These are phyloP conservation scores for Zaprionus ghesquierei DNA, from an alignment of 1,140 invertebrate genomes.

Conservation along the genomic window DNA sequence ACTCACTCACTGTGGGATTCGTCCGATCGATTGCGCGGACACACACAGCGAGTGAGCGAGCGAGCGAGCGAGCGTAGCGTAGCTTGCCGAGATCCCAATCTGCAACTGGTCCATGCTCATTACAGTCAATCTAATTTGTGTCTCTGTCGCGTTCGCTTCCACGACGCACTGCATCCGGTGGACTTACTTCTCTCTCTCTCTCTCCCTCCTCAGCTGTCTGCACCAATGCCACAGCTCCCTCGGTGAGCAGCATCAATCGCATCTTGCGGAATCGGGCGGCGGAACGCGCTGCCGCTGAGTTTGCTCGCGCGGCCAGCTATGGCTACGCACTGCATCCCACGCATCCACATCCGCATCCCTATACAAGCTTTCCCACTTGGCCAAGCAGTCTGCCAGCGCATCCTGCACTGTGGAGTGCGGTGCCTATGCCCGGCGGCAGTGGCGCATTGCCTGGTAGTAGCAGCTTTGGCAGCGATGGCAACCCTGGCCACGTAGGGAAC, in stretches of 20 bases:
- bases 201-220: constrained; percentile 86
- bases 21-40: constrained; percentile 70
- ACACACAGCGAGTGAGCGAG: constrained; percentile 46
- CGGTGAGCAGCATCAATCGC: constrained; percentile 96
- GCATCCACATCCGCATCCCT: constrained; percentile 88
- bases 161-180: constrained; percentile 63
- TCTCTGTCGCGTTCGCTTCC: constrained; percentile 9
- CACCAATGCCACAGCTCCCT: constrained; percentile 94
- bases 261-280: constrained; percentile 95
- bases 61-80: constrained; percentile 9
- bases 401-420: constrained; percentile 71
- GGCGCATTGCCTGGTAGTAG: constrained; percentile 21
- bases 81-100: constrained; percentile 68
- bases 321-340: constrained; percentile 89
- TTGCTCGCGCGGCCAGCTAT: constrained; percentile 94
- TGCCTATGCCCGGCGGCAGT: constrained; percentile 39
- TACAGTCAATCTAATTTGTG: constrained; percentile 79
- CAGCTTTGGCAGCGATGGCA: constrained; percentile 42
- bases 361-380: constrained; percentile 85
- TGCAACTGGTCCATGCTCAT: constrained; percentile 53
- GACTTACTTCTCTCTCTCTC: not conserved
- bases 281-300: constrained; percentile 96
- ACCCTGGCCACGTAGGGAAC: constrained; percentile 31
- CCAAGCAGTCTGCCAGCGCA: constrained; percentile 49
- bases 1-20: constrained; percentile 71